These are phyloP conservation scores for Pogonomyrmex barbatus DNA, from an alignment of 1,140 invertebrate genomes.

Conservation along the genomic window DNA sequence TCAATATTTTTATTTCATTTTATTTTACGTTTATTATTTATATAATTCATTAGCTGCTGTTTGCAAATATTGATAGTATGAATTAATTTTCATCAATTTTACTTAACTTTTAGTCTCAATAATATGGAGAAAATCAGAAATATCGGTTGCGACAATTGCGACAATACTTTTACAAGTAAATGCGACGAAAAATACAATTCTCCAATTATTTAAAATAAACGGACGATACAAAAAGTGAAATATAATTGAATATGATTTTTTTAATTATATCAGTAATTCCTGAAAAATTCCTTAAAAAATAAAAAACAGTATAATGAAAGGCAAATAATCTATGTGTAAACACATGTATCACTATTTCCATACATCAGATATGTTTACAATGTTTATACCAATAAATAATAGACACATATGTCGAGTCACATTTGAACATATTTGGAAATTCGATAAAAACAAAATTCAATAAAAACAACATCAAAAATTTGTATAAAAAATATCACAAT, in stretches of 20 bases:
- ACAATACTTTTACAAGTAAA: neutral
- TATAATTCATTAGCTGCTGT: neutral
- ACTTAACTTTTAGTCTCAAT: neutral
- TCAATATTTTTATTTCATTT: neutral
- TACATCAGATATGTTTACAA: neutral
- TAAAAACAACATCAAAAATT: neutral
- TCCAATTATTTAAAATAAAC: constrained; percentile 9
- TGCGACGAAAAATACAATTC: neutral
- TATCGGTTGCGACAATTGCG: neutral
- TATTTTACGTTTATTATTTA: neutral
- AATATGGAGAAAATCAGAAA: neutral
- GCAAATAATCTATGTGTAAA: neutral
- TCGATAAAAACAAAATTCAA: neutral
- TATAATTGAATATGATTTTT: neutral
- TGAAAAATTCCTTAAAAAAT: too few species aligned
- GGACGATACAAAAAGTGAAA: neutral
- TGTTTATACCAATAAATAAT: neutral
- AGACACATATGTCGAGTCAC: neutral
- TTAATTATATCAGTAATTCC: neutral
- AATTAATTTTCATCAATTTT: neutral
- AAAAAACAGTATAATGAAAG: neutral
- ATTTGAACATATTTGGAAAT: neutral
- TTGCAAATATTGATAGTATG: neutral
- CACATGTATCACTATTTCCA: neutral
- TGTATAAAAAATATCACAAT: neutral